Evolutionary conservation across 2,888 invertebrate genomes (phyloP).

Genomic region (Branchinecta sandiegonensis): DNA sequence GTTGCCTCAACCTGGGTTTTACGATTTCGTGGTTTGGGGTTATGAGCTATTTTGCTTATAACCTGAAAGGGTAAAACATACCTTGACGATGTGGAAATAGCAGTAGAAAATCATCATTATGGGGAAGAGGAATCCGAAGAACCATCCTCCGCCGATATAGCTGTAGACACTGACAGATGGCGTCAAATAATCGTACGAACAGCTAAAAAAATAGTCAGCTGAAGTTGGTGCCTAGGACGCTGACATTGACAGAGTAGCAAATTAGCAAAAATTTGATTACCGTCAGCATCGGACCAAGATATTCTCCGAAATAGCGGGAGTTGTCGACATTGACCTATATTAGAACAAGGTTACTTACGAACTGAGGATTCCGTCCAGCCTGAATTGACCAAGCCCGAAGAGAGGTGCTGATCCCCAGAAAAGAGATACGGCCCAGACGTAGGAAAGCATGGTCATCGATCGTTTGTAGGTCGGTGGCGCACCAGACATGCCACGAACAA

Average conservation of each 20-base stretch:
- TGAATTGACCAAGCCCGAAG: conserved; percentile 47
- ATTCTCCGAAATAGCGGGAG: too few relatives aligned
- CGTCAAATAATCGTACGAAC: conserved; percentile 39
- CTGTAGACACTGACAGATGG: conserved; percentile 42
- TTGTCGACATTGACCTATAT: background rate
- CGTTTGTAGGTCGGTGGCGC: conserved; percentile 67
- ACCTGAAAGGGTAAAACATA: too few relatives aligned
- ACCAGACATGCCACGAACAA: conserved; percentile 74
- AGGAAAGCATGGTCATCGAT: conserved; percentile 57
- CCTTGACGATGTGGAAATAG: conserved; percentile 44
- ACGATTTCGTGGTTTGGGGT: too few relatives aligned
- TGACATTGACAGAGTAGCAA: too few relatives aligned
- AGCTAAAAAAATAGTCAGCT: background rate
- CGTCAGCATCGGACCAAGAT: too few relatives aligned
- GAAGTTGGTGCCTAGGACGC: too few relatives aligned
- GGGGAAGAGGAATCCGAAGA: conserved; percentile 40
- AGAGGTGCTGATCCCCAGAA: conserved; percentile 69
- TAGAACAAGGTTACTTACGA: conserved; percentile 35
- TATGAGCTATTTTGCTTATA: too few relatives aligned
- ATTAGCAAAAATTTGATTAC: too few relatives aligned
- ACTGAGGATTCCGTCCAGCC: conserved; percentile 36
- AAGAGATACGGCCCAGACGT: conserved; percentile 60
- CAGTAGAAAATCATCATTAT: conserved; percentile 44
- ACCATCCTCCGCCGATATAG: conserved; percentile 42
- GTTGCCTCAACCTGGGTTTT: too few relatives aligned